Conservation (phyloP, 2,797 vertebrate genomes). For the Acanthiza pusilla region DNA sequence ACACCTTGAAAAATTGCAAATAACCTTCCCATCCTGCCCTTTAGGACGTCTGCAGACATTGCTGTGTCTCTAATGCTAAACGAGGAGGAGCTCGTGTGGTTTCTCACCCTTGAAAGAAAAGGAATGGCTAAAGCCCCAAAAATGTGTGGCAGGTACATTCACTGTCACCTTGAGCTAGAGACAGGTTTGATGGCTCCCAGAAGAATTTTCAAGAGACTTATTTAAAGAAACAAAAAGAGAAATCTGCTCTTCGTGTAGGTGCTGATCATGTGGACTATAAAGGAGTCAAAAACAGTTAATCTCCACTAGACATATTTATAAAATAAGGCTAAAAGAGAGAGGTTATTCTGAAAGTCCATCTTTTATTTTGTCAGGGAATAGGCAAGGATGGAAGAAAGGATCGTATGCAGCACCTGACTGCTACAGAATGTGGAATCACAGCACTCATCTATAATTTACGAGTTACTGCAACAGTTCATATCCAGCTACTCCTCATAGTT, state of each 20-base stretch:
- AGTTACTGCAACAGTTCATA: background rate
- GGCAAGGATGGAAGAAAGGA: background rate
- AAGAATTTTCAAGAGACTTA: background rate
- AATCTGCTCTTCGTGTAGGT: background rate
- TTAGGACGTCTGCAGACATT: background rate
- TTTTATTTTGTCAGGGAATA: background rate
- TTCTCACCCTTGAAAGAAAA: background rate
- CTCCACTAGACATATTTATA: background rate
- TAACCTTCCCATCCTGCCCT: background rate
- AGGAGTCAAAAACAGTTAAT: background rate
- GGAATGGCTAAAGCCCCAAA: background rate
- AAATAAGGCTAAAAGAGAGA: background rate
- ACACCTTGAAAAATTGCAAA: background rate
- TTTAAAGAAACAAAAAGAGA: background rate
- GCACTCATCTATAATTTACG: background rate
- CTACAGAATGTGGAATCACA: slow-evolving; percentile 26
- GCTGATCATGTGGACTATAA: background rate
- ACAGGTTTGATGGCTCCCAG: background rate
- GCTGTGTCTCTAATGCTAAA: background rate
- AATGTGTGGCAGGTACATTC: background rate
- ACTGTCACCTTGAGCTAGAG: background rate
- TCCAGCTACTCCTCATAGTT: background rate
- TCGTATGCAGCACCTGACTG: background rate
- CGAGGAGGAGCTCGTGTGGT: background rate
- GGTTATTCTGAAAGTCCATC: background rate